Conservation (phyloP, 2,797 vertebrate species). For the Lateolabrax maculatus region DNA sequence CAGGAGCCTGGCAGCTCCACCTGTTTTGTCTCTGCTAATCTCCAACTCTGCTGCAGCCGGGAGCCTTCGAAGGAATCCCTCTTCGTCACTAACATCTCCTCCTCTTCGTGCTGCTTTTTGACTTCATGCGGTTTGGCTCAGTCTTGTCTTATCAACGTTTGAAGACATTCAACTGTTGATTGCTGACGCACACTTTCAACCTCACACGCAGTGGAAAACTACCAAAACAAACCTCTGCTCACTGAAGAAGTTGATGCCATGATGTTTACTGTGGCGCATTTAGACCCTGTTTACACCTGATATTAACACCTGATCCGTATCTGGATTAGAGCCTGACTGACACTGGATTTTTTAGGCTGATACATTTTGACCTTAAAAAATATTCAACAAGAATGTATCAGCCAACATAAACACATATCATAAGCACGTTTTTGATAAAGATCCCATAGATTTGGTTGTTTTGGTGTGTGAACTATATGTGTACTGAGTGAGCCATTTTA, state of each 20-base stretch:
- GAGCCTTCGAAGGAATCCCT: not conserved
- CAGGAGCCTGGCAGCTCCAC: slow-evolving; percentile 25
- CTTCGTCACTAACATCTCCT: not conserved
- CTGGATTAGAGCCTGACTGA: not conserved
- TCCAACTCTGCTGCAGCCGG: not conserved
- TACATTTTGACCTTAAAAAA: not conserved
- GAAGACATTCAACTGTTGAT: not conserved
- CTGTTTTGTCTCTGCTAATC: slow-evolving; percentile 48
- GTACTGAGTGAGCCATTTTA: not conserved
- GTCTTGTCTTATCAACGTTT: not conserved
- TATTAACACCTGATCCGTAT: not conserved
- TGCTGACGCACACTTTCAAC: not conserved
- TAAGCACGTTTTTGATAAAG: not conserved
- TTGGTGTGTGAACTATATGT: not conserved
- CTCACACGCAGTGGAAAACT: not conserved
- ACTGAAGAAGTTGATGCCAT: no score
- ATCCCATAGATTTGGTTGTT: not conserved
- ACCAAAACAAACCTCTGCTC: not conserved
- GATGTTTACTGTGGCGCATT: not conserved
- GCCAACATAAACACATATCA: not conserved
- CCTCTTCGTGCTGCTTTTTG: not conserved
- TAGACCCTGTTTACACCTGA: not conserved
- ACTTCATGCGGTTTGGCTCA: not conserved
- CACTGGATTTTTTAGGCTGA: not conserved
- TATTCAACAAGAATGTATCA: not conserved